Base-by-base conservation (phyloP, 2,797 vertebrate genomes). In the Smutsia gigantea region DNA sequence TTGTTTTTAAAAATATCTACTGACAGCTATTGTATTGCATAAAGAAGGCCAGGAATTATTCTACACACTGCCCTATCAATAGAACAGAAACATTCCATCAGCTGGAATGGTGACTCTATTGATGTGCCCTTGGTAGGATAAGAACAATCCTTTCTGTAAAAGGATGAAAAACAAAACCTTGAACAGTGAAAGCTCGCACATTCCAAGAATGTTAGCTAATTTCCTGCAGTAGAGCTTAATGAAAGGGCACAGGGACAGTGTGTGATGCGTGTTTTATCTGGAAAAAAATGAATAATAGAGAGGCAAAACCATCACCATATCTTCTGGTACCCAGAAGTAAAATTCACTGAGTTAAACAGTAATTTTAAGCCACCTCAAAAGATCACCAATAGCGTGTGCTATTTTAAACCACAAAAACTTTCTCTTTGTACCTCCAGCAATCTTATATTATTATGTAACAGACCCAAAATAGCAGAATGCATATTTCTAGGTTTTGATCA, bases 401-500 rank as follows among this genome's bases (percentile, higher is more conserved):
- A 78, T 86, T 82, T 96, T 82, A 64, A 95, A 86, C 21, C 42
- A 82, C 4, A 68, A 59, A 92, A 79, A 5, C 39, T 61, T 95
- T 93, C 61, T 86, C 37, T 94, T 75, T 10, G 15, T 86, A 79
- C 64, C 29, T 92, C 55, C 1, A 59, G 75, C n/a, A 74, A 68
- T n/a, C n/a, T 90, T 72, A 29, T 2, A 12, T 96, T 95, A 84
- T 90, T 95, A 93, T 83, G 72, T 87, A 96, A 81, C 19, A 72
- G 34, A 34, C 51, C 90, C 82, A 93, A 37, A 96, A 59, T 84
- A 96, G 63, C 57, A 75, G 69, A 92, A 23, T 5, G 7, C 53
- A 29, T 72, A 93, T 42, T 94, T 95, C 94, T 93, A 90, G 42
- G 79, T 90, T 96, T 59, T 93, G 74, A 64, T 95, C 49, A 91